Evolutionary conservation across 2,797 vertebrate genomes (phyloP).

Genomic region (Myripristis jacobus): DNA sequence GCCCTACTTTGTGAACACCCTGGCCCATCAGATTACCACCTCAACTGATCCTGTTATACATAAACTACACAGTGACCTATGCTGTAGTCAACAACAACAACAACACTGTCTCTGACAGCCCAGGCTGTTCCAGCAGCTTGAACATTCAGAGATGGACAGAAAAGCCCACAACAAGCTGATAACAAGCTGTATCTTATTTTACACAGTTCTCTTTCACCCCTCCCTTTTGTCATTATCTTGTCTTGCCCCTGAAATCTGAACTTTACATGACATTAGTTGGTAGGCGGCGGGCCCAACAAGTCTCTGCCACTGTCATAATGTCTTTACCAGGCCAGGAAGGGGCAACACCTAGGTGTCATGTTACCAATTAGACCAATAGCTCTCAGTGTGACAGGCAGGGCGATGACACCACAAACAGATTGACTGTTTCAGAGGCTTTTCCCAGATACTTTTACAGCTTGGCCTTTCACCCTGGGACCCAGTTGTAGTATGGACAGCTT

Average conservation of each 20-base stretch:
- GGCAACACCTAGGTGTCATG: conserved; percentile 67
- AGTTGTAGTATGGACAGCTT: conserved; percentile 56
- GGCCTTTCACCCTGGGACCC: conserved; percentile 70
- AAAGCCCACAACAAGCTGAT: conserved; percentile 8
- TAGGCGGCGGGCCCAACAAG: conserved; percentile 46
- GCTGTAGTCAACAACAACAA: not conserved
- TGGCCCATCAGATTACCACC: not conserved
- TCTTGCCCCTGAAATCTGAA: conserved; percentile 6
- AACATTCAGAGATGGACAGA: conserved; percentile 11
- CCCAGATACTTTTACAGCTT: conserved; percentile 73
- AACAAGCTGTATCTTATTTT: conserved; percentile 26
- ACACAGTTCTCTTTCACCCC: conserved; percentile 23
- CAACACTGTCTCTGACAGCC: not conserved
- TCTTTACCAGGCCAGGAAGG: conserved; percentile 73
- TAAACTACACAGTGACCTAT: not conserved
- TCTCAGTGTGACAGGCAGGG: conserved; percentile 59
- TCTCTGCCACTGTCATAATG: conserved; percentile 58
- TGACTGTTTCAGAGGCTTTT: conserved; percentile 72
- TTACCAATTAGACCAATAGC: conserved; percentile 79
- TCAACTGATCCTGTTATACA: not conserved
- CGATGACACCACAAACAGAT: conserved; percentile 70
- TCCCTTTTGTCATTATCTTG: conserved; percentile 13
- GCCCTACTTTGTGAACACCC: conserved; percentile 18
- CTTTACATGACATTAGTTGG: conserved; percentile 19
- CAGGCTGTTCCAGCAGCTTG: conserved; percentile 3